Evolutionary conservation across 2,797 vertebrate genomes (phyloP).

Genomic region (Selene dorsalis): DNA sequence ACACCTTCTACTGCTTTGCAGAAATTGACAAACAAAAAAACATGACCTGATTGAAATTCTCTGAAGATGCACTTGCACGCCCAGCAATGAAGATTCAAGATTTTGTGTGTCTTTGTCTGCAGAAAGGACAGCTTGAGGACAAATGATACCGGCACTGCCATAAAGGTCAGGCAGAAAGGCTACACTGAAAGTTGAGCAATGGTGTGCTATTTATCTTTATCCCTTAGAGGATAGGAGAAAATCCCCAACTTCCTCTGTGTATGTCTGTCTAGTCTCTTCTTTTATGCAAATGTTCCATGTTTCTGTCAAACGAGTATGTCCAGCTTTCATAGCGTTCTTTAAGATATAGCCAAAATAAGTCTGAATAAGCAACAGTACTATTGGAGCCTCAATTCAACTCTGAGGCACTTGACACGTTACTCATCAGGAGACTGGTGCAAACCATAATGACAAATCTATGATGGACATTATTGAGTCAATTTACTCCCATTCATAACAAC

Average conservation of each 20-base stretch:
- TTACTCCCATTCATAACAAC: constrained; percentile 32
- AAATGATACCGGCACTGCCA: constrained; percentile 64
- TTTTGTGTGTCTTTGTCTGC: constrained; percentile 57
- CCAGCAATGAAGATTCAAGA: constrained; percentile 59
- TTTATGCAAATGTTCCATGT: constrained; percentile 48
- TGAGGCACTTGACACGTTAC: constrained; percentile 35
- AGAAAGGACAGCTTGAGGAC: constrained; percentile 68
- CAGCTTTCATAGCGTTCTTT: neutral
- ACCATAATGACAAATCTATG: constrained; percentile 29
- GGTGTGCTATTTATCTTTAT: constrained; percentile 76
- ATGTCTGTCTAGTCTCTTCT: constrained; percentile 26
- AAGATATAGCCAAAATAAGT: constrained; percentile 2
- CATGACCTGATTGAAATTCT: constrained; percentile 51
- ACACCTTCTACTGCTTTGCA: constrained; percentile 17
- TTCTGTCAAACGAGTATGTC: constrained; percentile 30
- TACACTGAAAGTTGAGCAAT: constrained; percentile 80
- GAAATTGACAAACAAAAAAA: constrained; percentile 51
- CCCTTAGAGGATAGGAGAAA: constrained; percentile 53
- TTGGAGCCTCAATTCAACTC: constrained; percentile 38
- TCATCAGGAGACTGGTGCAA: constrained; percentile 34
- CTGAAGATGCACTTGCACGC: constrained; percentile 27
- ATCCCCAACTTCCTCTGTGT: constrained; percentile 35
- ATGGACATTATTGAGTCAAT: constrained; percentile 28
- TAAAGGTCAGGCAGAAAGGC: constrained; percentile 82
- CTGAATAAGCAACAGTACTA: constrained; percentile 4